Conservation (phyloP, 2,888 invertebrate genomes). For the Drosophila picticornis region DNA sequence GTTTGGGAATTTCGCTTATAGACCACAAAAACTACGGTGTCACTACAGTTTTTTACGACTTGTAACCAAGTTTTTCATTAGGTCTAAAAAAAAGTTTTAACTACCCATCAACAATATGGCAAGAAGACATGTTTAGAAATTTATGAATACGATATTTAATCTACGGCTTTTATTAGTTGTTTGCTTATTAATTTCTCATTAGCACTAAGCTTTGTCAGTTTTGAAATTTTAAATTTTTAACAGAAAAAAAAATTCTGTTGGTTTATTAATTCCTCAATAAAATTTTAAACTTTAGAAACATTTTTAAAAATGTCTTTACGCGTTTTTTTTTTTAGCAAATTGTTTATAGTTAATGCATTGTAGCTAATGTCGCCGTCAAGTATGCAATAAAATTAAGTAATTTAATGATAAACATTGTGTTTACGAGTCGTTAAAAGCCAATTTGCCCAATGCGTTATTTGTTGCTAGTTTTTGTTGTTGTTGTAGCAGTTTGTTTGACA, state of each 20-base stretch:
- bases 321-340: neutral
- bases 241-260: neutral
- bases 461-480: neutral
- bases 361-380: constrained; percentile 27
- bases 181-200: neutral
- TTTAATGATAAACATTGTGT: neutral
- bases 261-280: neutral
- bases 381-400: constrained; percentile 35
- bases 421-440: constrained; percentile 33
- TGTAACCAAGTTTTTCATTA: neutral
- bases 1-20: neutral
- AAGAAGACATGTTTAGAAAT: neutral
- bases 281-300: neutral
- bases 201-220: neutral
- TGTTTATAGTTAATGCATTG: neutral
- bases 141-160: neutral
- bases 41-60: neutral
- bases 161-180: neutral
- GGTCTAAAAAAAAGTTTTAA: neutral
- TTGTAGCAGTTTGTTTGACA: neutral
- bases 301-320: too few relatives aligned
- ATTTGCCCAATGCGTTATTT: constrained; percentile 18
- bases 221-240: neutral
- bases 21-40: neutral
- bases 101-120: neutral